phyloP scores from a whole-genome alignment of 1,140 invertebrate genomes.

The Drosophila novamexicana region DNA sequence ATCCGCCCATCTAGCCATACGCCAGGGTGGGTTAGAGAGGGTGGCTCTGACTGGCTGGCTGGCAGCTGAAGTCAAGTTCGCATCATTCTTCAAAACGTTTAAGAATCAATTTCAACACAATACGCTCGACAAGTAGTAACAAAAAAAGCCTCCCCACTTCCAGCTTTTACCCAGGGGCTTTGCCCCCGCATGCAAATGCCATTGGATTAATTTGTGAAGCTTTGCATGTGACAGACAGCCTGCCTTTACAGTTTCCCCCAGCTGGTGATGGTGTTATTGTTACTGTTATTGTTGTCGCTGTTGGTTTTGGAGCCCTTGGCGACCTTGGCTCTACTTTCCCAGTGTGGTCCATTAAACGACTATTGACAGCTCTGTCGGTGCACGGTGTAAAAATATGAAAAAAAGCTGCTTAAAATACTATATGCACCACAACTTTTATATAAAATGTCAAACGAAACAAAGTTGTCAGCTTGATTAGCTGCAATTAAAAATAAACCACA shows the following conservation, averaged over 20 bases:
- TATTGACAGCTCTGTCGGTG: not conserved
- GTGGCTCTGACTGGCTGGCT: not conserved
- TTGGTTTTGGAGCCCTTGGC: constrained; percentile 6
- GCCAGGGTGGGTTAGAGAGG: constrained; percentile 11
- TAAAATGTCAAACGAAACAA: constrained; percentile 3
- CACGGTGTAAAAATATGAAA: no score
- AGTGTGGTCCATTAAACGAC: not conserved
- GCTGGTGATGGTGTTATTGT: not conserved
- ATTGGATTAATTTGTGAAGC: constrained; percentile 53
- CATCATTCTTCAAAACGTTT: constrained; percentile 77
- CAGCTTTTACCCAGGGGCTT: constrained; percentile 20
- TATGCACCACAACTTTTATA: no score
- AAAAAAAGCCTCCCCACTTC: constrained; percentile 16
- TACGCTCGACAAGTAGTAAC: constrained; percentile 55
- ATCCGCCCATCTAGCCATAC: constrained; percentile 20
- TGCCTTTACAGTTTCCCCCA: not conserved
- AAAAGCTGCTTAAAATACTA: not conserved
- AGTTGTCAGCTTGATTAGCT: constrained; percentile 48
- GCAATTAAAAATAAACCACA: constrained; percentile 23
- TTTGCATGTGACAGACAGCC: constrained; percentile 28
- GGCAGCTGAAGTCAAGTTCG: constrained; percentile 58
- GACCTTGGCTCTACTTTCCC: constrained; percentile 25
- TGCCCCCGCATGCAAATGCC: constrained; percentile 49
- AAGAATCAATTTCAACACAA: constrained; percentile 79
- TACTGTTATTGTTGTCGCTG: not conserved